phyloP scores from a whole-genome alignment of 2,888 invertebrate genomes.

The Eurytoma californica region DNA sequence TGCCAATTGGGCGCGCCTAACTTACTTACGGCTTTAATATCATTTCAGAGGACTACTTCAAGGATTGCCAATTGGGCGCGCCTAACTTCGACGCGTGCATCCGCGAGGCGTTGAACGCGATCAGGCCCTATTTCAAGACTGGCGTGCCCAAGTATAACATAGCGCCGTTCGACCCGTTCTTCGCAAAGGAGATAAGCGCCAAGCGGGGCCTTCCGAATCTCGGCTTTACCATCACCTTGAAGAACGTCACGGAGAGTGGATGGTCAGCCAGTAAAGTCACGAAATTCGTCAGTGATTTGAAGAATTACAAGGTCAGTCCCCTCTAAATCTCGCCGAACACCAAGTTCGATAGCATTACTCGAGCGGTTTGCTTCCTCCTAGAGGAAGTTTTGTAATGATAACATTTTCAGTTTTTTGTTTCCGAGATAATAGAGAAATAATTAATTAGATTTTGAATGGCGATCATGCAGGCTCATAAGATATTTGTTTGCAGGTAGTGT shows the following conservation, averaged over 20 bases:
- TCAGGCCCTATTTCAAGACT: conserved; percentile 83
- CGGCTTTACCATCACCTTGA: conserved; percentile 83
- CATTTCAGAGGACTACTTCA: conserved; percentile 74
- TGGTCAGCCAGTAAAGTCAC: conserved; percentile 87
- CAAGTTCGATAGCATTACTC: too few relatives aligned
- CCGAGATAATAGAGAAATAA: too few relatives aligned
- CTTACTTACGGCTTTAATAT: conserved; percentile 72
- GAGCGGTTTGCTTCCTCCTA: too few relatives aligned
- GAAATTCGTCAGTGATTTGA: conserved; percentile 79
- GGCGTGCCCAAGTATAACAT: conserved; percentile 85
- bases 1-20: conserved; percentile 80
- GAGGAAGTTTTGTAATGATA: too few relatives aligned
- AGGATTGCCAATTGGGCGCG: conserved; percentile 80
- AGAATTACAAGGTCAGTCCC: conserved; percentile 67
- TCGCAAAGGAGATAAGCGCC: conserved; percentile 81
- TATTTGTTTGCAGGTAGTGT: conserved; percentile 76
- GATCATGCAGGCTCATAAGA: neutral
- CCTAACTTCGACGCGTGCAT: conserved; percentile 84
- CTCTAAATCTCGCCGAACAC: too few relatives aligned
- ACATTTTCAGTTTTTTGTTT: too few relatives aligned
- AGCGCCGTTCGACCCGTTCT: conserved; percentile 87
- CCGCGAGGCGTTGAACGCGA: conserved; percentile 82
- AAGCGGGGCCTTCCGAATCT: conserved; percentile 80
- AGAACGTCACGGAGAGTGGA: conserved; percentile 85
- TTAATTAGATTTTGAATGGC: too few relatives aligned